Evolutionary conservation across 2,113 vertebrate species (phyloP), one percentile per base, ranked within the genome.

Genomic region (Chlorodrepanis virens): DNA sequence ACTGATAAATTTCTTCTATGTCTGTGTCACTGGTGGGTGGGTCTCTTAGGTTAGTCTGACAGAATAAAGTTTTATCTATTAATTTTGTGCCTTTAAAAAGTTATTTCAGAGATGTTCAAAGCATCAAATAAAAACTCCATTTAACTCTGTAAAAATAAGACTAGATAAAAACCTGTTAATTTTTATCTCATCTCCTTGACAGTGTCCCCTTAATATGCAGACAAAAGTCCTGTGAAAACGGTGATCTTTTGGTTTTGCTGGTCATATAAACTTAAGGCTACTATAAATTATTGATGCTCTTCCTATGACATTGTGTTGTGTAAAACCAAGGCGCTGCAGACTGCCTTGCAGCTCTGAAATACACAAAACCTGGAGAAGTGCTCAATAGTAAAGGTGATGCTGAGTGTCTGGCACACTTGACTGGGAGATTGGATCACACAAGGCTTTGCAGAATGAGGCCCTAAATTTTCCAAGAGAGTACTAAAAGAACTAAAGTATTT

Each of bases 121-220:
- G 19, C 6, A 29, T 83, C 29, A 70, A 13, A 76, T 69, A 68
- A 76, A 72, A 79, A 12, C 25, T 69, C 70, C 14, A 12, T 79
- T 87, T 57, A 20, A 35, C 16, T 53, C 28, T 29, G 4, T 85
- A 91, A 86, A 91, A 72, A 39, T 29, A 49, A 72, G 15, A 65
- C 11, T 23, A 35, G 25, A 50, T 37, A 79, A 82, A 78, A 89
- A 16, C 7, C n/a, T 18, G 4, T 45, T 77, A 76, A 42, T 22
- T 85, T 87, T 94, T 61, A 44, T 82, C 59, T 91, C 60, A 88
- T 56, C 56, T 88, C n/a, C 82, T 97, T 97, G 92, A 93, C 94
- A 97, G 93, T 96, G 96, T 96, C 93, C 96, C 92, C 92, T 96
- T 95, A 96, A 96, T 90, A 77, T 7, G 12, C 24, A 86, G 54